These are phyloP conservation scores for Gopherus evgoodei DNA, from an alignment of 2,113 vertebrate genomes.

Conservation along the genomic window DNA sequence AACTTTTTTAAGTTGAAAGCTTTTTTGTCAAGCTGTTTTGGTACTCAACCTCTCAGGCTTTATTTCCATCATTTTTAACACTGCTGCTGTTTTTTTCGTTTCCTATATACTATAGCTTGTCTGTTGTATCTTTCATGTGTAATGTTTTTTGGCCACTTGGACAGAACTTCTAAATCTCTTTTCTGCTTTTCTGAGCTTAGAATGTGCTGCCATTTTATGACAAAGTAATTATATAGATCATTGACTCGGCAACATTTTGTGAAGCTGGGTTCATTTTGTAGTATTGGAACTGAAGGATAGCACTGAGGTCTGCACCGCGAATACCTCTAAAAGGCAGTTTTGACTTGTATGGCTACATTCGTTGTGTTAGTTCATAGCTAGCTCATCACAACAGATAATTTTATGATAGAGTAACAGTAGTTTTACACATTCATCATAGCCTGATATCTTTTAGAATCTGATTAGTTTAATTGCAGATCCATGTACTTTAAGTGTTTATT, in stretches of 20 bases:
- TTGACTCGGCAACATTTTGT: accelerated
- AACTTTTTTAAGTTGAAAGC: neutral
- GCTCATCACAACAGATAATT: neutral
- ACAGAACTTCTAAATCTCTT: neutral
- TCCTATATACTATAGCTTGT: neutral
- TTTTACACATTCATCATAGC: neutral
- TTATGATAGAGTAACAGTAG: neutral
- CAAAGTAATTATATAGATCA: neutral
- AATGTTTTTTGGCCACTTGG: neutral
- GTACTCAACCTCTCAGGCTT: neutral
- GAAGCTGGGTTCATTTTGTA: neutral
- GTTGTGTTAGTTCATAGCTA: accelerated
- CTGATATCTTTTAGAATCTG: neutral
- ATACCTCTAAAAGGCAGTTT: neutral
- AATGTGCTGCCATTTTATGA: neutral
- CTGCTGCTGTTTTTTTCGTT: neutral
- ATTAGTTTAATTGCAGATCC: neutral
- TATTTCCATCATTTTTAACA: neutral
- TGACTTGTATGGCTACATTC: neutral
- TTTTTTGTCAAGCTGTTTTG: neutral
- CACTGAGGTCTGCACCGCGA: accelerated
- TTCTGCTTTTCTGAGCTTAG: neutral
- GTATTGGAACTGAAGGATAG: neutral
- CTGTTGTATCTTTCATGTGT: neutral
- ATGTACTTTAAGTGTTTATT: neutral